A percentile compares a stretch with the other conserved stretches of the same genome.
Conservation (phyloP, 2,797 vertebrate species). For the Fratercula arctica region DNA sequence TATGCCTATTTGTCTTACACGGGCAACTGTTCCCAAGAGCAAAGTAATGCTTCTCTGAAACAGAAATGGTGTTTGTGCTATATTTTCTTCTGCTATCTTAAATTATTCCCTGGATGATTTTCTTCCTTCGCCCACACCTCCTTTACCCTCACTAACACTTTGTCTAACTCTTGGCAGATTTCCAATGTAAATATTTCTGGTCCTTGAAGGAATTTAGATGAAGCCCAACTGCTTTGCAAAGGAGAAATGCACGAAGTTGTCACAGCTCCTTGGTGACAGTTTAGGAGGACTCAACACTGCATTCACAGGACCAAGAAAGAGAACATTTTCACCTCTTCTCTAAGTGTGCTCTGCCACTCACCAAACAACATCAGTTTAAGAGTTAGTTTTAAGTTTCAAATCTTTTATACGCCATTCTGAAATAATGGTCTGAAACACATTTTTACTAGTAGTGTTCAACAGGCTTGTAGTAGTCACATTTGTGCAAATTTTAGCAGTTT, state of each 20-base stretch:
- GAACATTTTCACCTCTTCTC: background rate
- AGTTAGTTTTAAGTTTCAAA: background rate
- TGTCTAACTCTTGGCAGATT: background rate
- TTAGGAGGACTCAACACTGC: background rate
- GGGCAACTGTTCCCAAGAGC: background rate
- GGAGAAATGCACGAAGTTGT: background rate
- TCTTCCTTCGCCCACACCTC: background rate
- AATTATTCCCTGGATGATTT: background rate
- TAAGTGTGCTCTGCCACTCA: background rate
- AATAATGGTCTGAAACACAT: background rate
- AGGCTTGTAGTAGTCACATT: background rate
- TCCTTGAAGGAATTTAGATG: background rate
- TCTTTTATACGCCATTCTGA: background rate
- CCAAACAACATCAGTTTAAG: background rate
- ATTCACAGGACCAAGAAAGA: background rate
- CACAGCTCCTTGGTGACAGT: background rate
- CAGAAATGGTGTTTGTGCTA: background rate
- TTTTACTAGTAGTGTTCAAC: background rate
- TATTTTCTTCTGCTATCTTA: background rate
- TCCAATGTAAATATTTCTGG: slow-evolving; percentile 16
- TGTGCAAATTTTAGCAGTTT: background rate
- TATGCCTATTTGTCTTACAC: background rate
- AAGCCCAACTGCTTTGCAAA: background rate
- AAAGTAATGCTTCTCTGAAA: background rate
- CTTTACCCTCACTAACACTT: background rate